Conservation (phyloP, 2,888 invertebrate genomes). For the Rapana venosa region DNA sequence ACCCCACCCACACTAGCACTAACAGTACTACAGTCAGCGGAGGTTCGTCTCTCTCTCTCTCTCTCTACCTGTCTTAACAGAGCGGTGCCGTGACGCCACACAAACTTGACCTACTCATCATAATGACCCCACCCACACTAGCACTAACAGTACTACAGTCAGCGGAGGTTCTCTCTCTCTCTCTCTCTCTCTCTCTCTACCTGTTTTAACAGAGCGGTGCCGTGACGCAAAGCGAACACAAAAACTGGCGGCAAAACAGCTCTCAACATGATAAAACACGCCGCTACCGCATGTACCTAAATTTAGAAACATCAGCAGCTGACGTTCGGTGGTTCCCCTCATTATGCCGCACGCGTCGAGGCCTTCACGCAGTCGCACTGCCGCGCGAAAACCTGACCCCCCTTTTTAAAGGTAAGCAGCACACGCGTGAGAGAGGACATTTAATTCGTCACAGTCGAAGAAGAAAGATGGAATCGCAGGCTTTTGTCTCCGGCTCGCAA, state of each 20-base stretch:
- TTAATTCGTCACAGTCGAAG: constrained; percentile 5
- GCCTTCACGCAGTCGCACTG: neutral
- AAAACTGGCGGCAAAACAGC: neutral
- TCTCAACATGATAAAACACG: neutral
- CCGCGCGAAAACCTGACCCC: neutral
- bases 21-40: neutral
- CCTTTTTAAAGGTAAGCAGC: neutral
- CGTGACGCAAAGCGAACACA: neutral
- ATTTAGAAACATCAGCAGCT: constrained; percentile 11
- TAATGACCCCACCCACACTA: neutral
- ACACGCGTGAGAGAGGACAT: neutral
- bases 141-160: neutral
- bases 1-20: neutral
- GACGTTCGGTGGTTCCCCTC: constrained; percentile 44
- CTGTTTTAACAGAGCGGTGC: neutral
- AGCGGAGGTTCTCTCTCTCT: neutral
- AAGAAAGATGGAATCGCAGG: neutral
- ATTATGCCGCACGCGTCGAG: neutral
- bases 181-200: neutral
- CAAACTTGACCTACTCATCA: neutral
- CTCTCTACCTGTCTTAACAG: neutral
- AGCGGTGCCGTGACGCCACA: too few species aligned
- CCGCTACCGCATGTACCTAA: neutral
- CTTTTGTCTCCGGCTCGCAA: neutral
- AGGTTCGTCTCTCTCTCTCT: neutral